These are phyloP conservation scores for Zeuzera pyrina DNA, from an alignment of 2,888 invertebrate genomes.

Conservation along the genomic window DNA sequence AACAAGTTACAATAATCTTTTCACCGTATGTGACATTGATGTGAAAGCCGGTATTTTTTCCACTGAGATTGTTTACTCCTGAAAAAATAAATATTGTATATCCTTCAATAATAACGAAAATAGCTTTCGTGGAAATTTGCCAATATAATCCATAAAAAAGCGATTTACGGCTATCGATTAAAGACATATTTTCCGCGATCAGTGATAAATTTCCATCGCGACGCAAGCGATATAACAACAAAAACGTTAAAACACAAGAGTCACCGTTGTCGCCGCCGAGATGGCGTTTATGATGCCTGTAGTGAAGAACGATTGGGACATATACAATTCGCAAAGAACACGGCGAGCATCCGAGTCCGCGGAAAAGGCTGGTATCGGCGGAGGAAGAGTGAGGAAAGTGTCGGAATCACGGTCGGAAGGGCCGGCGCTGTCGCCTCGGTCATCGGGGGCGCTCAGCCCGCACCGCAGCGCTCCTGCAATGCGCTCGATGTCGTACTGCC, in stretches of 20 bases:
- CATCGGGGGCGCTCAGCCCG: slow-evolving; percentile 66
- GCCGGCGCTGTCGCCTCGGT: slow-evolving; percentile 78
- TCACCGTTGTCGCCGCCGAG: slow-evolving; percentile 53
- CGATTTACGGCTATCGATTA: slow-evolving; percentile 30
- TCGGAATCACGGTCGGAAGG: slow-evolving; percentile 85
- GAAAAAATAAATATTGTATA: not conserved
- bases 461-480: slow-evolving; percentile 80
- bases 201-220: slow-evolving; percentile 7
- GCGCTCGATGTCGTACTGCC: slow-evolving; percentile 70
- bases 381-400: slow-evolving; percentile 77
- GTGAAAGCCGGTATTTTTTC: slow-evolving; percentile 44
- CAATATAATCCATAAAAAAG: slow-evolving; percentile 20
- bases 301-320: slow-evolving; percentile 94
- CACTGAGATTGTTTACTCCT: not conserved
- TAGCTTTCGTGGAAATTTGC: slow-evolving; percentile 21
- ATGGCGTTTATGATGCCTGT: slow-evolving; percentile 98
- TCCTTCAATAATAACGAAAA: not conserved
- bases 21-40: slow-evolving; percentile 54
- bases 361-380: slow-evolving; percentile 35
- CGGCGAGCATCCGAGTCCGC: slow-evolving; percentile 82
- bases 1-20: slow-evolving; percentile 51
- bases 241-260: slow-evolving; percentile 62
- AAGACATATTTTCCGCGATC: slow-evolving; percentile 10
- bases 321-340: slow-evolving; percentile 87
- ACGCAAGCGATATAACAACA: slow-evolving; percentile 34